phyloP scores from a whole-genome alignment of 2,113 vertebrate species.

The Pangasianodon gigas region DNA sequence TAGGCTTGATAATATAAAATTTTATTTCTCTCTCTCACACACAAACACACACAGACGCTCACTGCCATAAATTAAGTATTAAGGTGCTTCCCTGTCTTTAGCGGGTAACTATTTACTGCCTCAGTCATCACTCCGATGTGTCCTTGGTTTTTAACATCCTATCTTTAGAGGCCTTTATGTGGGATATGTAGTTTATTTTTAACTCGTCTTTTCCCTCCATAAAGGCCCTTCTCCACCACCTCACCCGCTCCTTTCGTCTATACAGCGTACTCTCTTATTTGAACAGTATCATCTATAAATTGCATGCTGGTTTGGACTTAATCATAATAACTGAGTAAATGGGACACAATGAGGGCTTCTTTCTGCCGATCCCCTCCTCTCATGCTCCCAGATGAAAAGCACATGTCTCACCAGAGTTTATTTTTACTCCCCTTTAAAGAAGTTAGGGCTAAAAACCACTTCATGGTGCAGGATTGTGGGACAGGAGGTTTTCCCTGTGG shows the following conservation, averaged over 20 bases:
- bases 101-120: slow-evolving; percentile 20
- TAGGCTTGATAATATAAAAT: not conserved
- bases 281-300: slow-evolving; percentile 66
- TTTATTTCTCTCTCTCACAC: not conserved
- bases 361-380: slow-evolving; percentile 25
- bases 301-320: slow-evolving; percentile 64
- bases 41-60: not conserved
- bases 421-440: slow-evolving; percentile 60
- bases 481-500: slow-evolving; percentile 33
- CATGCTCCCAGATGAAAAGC: slow-evolving; percentile 60
- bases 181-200: slow-evolving; percentile 65
- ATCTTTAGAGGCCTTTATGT: slow-evolving; percentile 68
- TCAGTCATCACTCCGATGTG: not conserved
- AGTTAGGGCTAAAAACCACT: slow-evolving; percentile 57
- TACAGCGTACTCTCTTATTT: slow-evolving; percentile 65
- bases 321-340: slow-evolving; percentile 69
- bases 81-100: not conserved
- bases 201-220: slow-evolving; percentile 56
- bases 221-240: slow-evolving; percentile 30
- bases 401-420: slow-evolving; percentile 62
- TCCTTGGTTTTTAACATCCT: slow-evolving; percentile 48
- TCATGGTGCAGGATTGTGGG: slow-evolving; percentile 51
- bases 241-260: slow-evolving; percentile 35
- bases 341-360: slow-evolving; percentile 58
- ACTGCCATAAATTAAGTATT: slow-evolving; percentile 15